Percentiles rank a stretch among this genome's conserved stretches.
Conservation (phyloP, 2,113 vertebrate genomes). For the Andinoacara biseriatus region DNA sequence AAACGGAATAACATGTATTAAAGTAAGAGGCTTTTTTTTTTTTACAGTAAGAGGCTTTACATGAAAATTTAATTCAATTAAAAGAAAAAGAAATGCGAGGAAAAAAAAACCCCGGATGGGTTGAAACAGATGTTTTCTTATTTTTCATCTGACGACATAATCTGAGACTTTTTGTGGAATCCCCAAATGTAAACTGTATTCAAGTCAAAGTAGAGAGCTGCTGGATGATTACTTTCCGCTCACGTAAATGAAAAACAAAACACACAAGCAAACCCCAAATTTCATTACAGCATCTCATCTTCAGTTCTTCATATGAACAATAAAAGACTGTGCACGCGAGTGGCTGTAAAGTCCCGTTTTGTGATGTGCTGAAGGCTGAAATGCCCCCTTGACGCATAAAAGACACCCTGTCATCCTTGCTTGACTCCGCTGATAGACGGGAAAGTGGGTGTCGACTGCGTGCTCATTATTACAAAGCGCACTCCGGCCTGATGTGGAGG, state of each 20-base stretch:
- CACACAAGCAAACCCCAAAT: not conserved
- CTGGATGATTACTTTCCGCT: not conserved
- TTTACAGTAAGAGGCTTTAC: not conserved
- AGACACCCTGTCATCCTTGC: conserved; percentile 21
- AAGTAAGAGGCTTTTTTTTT: accelerated
- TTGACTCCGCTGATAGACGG: conserved; percentile 22
- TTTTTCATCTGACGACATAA: not conserved
- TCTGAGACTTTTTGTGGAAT: not conserved
- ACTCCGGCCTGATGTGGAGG: conserved; percentile 33
- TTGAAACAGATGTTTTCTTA: accelerated
- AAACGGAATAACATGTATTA: not conserved
- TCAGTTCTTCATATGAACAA: not conserved
- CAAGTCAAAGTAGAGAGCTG: conserved; percentile 2
- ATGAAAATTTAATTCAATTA: not conserved
- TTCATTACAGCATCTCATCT: not conserved
- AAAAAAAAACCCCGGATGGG: not conserved
- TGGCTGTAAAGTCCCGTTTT: not conserved
- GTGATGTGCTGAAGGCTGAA: not conserved
- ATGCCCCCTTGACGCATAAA: not conserved
- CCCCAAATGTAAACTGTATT: not conserved
- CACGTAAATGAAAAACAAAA: not conserved
- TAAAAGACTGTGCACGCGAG: not conserved
- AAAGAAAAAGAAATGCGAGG: too few species aligned
- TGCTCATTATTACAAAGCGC: conserved; percentile 59
- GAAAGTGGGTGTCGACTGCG: conserved; percentile 65